These are phyloP conservation scores for Cremastinae sp. DNA, from an alignment of 2,888 invertebrate genomes.

Conservation along the genomic window DNA sequence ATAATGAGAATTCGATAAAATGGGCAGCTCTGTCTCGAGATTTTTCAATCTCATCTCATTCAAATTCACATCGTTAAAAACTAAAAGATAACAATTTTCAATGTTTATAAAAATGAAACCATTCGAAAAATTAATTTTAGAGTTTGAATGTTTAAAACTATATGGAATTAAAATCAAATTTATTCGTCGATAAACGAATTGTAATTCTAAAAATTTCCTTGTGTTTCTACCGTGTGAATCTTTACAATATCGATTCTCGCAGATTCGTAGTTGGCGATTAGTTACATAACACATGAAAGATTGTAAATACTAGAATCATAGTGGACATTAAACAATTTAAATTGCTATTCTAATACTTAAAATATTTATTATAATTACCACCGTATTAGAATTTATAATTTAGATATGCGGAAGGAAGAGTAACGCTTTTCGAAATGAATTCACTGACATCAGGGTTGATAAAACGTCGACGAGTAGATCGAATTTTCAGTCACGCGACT, in stretches of 20 bases:
- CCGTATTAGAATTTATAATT: constrained; percentile 23
- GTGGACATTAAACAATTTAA: constrained; percentile 28
- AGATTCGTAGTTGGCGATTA: constrained; percentile 32
- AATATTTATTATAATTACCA: constrained; percentile 57
- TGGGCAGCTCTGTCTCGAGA: background rate
- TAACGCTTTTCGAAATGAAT: constrained; percentile 13
- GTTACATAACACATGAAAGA: constrained; percentile 23
- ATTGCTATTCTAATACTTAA: constrained; percentile 56
- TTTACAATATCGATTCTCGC: constrained; percentile 19
- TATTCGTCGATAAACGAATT: too few relatives aligned
- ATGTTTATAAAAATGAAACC: too few relatives aligned
- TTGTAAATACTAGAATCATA: constrained; percentile 51
- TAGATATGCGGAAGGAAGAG: background rate
- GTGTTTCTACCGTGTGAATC: constrained; percentile 1
- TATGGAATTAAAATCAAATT: too few relatives aligned
- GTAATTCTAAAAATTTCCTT: too few relatives aligned
- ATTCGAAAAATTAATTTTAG: too few relatives aligned
- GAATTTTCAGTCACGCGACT: background rate
- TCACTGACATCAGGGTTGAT: constrained; percentile 16
- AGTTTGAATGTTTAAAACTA: too few relatives aligned
- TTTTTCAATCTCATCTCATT: background rate
- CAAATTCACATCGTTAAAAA: too few relatives aligned
- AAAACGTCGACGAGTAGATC: background rate
- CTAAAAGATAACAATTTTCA: too few relatives aligned
- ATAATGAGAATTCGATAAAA: constrained; percentile 6